Base-by-base conservation (phyloP, 2,797 vertebrate genomes). In the Falco naumanni region DNA sequence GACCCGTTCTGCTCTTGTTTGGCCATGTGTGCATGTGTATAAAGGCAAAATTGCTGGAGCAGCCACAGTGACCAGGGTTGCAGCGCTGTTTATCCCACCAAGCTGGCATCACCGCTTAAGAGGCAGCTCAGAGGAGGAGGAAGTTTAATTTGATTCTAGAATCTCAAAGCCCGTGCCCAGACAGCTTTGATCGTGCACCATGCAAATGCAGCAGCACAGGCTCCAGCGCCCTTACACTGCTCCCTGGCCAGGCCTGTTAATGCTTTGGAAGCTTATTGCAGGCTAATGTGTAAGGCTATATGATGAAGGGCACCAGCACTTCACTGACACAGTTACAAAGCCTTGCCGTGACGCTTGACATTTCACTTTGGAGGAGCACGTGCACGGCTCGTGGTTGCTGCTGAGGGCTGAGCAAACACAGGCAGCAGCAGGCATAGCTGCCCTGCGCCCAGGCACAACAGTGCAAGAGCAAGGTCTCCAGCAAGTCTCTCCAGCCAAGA, bases 181-280 rank as follows among this genome's bases (percentile, higher is more conserved):
- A 2, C 31, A 47, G 76, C 69, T 70, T 18, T 7, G 41, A 9
- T 50, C 5, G 0, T 0, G 19, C 47, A 1, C 64, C 10, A 75
- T 5, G 33, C 91, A 72, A 61, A 75, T 8, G 10, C 61, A 13
- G 7, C 1, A 0, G 79, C 61, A 15, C 60, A 18, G 65, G 80
- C n/a, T 24, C 60, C 2, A 2, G 47, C 14, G 59, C n/a, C 66
- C 10, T 1, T 10, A 16, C 41, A 2, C 34, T 3, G 57, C 68
- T 74, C 50, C 19, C 19, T 3, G 76, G 16, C 39, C 48, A 4
- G 31, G 37, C 16, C 68, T 8, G n/a, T 2, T 10, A 3, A 6
- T 0, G 5, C 37, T 11, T 4, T 0, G 9, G 53, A 22, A 50
- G 50, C 37, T 78, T 1, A 1, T 0, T 0, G 50, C 28, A n/a